These are phyloP conservation scores for Arothron firmamentum DNA, from an alignment of 2,113 vertebrate species.

Conservation along the genomic window DNA sequence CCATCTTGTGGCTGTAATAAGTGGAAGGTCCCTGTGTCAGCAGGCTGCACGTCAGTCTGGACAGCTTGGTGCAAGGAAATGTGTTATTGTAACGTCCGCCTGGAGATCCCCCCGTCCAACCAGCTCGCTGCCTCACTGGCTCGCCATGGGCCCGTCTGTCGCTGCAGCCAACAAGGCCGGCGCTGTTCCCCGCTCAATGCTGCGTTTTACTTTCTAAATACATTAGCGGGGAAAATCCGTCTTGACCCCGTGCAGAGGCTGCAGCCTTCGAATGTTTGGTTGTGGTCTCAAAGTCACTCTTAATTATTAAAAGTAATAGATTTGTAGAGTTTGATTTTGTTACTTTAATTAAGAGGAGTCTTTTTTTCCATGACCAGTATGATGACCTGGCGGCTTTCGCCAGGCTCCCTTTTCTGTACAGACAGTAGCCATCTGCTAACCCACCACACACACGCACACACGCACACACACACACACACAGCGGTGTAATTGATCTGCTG, in stretches of 20 bases:
- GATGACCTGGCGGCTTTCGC: neutral
- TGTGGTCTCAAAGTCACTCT: slow-evolving; percentile 48
- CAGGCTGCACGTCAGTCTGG: slow-evolving; percentile 29
- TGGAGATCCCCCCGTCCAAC: slow-evolving; percentile 44
- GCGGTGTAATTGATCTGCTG: slow-evolving; percentile 43
- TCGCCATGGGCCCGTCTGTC: slow-evolving; percentile 55
- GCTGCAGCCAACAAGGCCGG: slow-evolving; percentile 65
- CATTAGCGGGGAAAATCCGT: slow-evolving; percentile 38
- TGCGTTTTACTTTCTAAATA: slow-evolving; percentile 69
- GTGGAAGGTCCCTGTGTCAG: slow-evolving; percentile 10
- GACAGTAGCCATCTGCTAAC: slow-evolving; percentile 14
- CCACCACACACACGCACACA: slow-evolving; percentile 7
- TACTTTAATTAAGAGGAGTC: too few species aligned
- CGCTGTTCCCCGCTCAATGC: slow-evolving; percentile 65
- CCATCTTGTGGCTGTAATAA: too few species aligned
- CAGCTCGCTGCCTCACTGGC: slow-evolving; percentile 54
- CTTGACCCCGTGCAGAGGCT: slow-evolving; percentile 37
- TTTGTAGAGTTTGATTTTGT: neutral
- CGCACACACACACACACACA: slow-evolving; percentile 12
- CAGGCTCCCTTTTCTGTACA: slow-evolving; percentile 1
- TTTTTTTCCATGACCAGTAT: neutral
- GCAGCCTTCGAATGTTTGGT: slow-evolving; percentile 41
- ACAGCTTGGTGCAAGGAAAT: slow-evolving; percentile 32
- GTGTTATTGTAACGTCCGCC: slow-evolving; percentile 66
- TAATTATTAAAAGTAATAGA: slow-evolving; percentile 45